Conservation (phyloP, 2,797 vertebrate species). For the Rousettus madagascariensis region DNA sequence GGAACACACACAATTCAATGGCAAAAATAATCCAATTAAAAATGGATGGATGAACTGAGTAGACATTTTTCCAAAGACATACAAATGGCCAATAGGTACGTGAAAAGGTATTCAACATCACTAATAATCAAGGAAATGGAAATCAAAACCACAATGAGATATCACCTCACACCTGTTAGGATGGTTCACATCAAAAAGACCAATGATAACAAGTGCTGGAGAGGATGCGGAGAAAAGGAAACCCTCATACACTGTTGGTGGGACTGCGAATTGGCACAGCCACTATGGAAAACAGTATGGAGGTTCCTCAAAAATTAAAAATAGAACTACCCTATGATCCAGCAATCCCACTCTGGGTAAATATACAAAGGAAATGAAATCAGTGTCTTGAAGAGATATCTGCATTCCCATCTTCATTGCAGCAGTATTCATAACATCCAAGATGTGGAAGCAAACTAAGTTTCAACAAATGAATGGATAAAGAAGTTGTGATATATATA, state of each 20-base stretch:
- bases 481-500: background rate
- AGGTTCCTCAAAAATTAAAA: background rate
- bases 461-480: background rate
- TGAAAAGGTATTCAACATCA: background rate
- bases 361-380: background rate
- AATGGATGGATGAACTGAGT: background rate
- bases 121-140: background rate
- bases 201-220: background rate
- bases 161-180: background rate
- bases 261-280: background rate
- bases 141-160: slow-evolving; percentile 12
- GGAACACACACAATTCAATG: background rate
- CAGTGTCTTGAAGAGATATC: background rate
- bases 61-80: background rate
- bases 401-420: background rate
- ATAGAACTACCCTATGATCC: background rate
- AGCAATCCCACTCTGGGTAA: background rate
- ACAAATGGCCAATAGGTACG: background rate
- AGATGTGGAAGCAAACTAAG: background rate
- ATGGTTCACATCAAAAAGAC: background rate
- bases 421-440: background rate
- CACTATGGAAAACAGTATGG: background rate
- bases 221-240: background rate
- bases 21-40: background rate
- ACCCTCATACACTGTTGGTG: background rate